A percentile compares a stretch with the other conserved stretches of the same genome.
These are phyloP conservation scores for Ostrea denselamellosa DNA, from an alignment of 1,140 invertebrate genomes.

Conservation along the genomic window DNA sequence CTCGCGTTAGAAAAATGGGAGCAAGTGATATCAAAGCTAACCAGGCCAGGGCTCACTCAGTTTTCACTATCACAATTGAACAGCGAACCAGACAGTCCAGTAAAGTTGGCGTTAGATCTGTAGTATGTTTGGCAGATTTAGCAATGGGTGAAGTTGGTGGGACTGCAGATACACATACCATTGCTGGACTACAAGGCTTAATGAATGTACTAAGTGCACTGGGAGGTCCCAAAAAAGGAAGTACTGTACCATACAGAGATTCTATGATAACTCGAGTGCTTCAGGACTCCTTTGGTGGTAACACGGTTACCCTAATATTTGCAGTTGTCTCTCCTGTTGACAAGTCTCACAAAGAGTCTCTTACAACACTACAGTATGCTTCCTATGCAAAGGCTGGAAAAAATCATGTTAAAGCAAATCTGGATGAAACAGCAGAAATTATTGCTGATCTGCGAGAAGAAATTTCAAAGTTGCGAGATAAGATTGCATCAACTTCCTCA, in stretches of 20 bases:
- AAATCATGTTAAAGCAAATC: slow-evolving; percentile 90
- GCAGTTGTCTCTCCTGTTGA: slow-evolving; percentile 96
- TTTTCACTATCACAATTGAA: slow-evolving; percentile 73
- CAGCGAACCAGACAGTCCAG: slow-evolving; percentile 73
- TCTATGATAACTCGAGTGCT: slow-evolving; percentile 72
- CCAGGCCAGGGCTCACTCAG: slow-evolving; percentile 70
- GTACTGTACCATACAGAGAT: slow-evolving; percentile 79
- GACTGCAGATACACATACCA: slow-evolving; percentile 8
- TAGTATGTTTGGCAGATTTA: slow-evolving; percentile 68
- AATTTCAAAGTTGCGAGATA: slow-evolving; percentile 92
- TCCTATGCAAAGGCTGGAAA: slow-evolving; percentile 97
- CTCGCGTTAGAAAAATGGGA: slow-evolving; percentile 71
- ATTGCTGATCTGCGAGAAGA: slow-evolving; percentile 91
- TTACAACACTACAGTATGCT: slow-evolving; percentile 97
- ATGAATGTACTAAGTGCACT: slow-evolving; percentile 80
- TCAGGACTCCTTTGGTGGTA: slow-evolving; percentile 93
- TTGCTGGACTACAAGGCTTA: slow-evolving; percentile 79
- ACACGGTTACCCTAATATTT: slow-evolving; percentile 92
- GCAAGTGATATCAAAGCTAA: slow-evolving; percentile 71
- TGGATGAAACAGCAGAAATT: slow-evolving; percentile 82
- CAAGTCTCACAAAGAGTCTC: slow-evolving; percentile 96
- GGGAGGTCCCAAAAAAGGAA: slow-evolving; percentile 75
- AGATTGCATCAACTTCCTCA: slow-evolving; percentile 89
- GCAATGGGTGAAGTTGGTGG: slow-evolving; percentile 63
- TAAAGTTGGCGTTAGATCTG: slow-evolving; percentile 73